Evolutionary conservation across 2,113 vertebrate genomes (phyloP).

Genomic region (Eubucco bourcierii): DNA sequence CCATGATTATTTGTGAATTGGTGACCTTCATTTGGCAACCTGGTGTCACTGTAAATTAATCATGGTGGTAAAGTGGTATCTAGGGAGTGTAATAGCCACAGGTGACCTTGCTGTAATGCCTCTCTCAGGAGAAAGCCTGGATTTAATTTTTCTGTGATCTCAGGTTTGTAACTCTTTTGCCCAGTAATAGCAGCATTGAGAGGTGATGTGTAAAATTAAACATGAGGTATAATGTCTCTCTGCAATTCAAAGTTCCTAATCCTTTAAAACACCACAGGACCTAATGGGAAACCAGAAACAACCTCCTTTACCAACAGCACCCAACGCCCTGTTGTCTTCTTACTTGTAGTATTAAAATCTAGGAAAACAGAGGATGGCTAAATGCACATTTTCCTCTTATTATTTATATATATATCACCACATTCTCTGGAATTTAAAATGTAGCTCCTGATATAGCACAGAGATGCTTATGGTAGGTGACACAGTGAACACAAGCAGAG

Average conservation of each 20-base stretch:
- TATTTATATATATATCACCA: neutral
- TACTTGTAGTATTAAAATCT: neutral
- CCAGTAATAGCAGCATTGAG: neutral
- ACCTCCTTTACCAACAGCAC: neutral
- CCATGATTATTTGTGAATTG: conserved; percentile 17
- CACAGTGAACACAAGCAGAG: neutral
- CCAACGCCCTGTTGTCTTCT: neutral
- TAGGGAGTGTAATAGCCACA: conserved; percentile 43
- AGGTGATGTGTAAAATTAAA: neutral
- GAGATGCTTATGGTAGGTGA: neutral
- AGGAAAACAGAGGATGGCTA: neutral
- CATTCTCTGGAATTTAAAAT: neutral
- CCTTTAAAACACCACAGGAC: neutral
- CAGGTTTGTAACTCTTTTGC: neutral
- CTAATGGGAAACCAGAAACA: neutral
- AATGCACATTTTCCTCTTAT: neutral
- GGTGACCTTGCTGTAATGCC: conserved; percentile 46
- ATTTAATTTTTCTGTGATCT: conserved; percentile 21
- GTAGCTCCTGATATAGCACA: neutral
- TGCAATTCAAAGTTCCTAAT: neutral
- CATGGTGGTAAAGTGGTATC: conserved; percentile 31
- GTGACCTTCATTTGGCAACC: neutral
- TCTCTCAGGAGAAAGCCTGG: conserved; percentile 23
- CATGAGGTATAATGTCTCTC: neutral
- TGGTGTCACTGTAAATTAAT: conserved; percentile 59